Conservation (phyloP, 2,797 vertebrate genomes). For the Phylloscopus collybita region DNA sequence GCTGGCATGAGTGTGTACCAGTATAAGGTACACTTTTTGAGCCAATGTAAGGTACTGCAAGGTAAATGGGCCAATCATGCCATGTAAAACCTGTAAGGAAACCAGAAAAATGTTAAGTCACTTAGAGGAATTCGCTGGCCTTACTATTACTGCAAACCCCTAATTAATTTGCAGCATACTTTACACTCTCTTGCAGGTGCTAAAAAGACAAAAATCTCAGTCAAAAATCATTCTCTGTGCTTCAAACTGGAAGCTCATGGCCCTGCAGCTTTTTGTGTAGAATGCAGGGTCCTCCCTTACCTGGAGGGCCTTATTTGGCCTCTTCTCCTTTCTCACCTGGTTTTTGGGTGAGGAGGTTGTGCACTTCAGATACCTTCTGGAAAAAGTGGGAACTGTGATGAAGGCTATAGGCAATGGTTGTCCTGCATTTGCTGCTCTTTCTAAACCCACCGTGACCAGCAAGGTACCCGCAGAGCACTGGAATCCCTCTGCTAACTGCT, state of each 20-base stretch:
- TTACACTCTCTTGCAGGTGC: neutral
- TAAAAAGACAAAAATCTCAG: neutral
- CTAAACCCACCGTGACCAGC: rapidly evolving
- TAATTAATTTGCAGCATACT: neutral
- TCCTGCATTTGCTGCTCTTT: neutral
- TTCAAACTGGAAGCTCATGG: neutral
- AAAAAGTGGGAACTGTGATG: neutral
- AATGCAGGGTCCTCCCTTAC: neutral
- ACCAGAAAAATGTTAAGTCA: neutral
- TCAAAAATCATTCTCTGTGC: neutral
- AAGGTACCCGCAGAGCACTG: neutral
- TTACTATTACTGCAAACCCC: neutral
- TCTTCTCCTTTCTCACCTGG: rapidly evolving
- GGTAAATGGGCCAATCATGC: slow-evolving; percentile 25
- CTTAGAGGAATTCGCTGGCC: neutral
- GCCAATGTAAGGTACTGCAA: neutral
- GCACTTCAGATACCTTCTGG: neutral
- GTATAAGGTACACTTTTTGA: neutral
- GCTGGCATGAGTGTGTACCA: neutral
- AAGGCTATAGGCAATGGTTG: rapidly evolving
- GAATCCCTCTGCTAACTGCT: neutral
- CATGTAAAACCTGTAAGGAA: neutral
- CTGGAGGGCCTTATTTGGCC: neutral
- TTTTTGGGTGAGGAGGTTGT: neutral
- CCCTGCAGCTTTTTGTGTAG: rapidly evolving